These are phyloP conservation scores for Philereme vetulata DNA, from an alignment of 2,888 invertebrate species.

Conservation along the genomic window DNA sequence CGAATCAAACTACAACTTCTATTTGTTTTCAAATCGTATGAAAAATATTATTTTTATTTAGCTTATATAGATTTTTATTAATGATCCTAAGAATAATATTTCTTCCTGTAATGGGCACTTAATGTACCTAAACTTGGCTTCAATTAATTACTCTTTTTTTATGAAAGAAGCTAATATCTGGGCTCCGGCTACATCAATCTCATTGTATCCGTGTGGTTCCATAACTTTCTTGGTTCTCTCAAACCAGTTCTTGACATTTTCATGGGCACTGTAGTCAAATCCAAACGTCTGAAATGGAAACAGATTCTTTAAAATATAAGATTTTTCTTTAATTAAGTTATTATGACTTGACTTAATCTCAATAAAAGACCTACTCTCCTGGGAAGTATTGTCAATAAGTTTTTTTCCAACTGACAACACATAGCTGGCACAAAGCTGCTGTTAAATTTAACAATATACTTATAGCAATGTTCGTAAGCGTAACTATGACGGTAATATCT, in stretches of 20 bases:
- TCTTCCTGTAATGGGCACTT: too few species aligned
- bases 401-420: too few species aligned
- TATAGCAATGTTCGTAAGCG: too few species aligned
- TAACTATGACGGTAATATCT: too few species aligned
- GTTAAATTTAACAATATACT: too few species aligned
- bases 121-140: neutral
- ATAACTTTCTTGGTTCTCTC: slow-evolving; percentile 86
- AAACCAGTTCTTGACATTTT: slow-evolving; percentile 86
- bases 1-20: slow-evolving; percentile 20
- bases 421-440: too few species aligned
- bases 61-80: too few species aligned
- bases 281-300: slow-evolving; percentile 73
- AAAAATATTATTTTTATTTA: neutral
- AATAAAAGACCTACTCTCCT: too few species aligned
- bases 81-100: too few species aligned
- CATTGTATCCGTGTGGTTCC: slow-evolving; percentile 87
- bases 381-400: too few species aligned
- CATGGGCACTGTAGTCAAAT: slow-evolving; percentile 82
- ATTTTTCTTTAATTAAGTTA: too few species aligned
- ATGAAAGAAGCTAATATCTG: slow-evolving; percentile 80
- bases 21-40: neutral
- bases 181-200: slow-evolving; percentile 85
- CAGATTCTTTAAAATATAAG: neutral
- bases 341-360: too few species aligned
- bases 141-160: slow-evolving; percentile 59